These are phyloP conservation scores for Acanthoscelides obtectus DNA, from an alignment of 2,888 invertebrate species.

Conservation along the genomic window DNA sequence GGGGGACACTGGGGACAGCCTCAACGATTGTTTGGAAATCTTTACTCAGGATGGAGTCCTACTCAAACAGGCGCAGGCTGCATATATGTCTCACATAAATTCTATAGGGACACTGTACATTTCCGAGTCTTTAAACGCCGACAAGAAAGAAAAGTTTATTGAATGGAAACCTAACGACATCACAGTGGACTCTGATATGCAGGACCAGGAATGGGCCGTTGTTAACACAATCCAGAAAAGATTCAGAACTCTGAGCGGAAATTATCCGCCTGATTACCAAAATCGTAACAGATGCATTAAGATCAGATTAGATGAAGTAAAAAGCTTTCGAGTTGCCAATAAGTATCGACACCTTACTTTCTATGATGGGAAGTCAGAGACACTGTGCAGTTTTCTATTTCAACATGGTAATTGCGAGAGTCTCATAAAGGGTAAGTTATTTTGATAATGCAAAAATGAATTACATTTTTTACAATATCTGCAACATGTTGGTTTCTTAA, in stretches of 20 bases:
- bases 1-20: constrained; percentile 34
- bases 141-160: constrained; percentile 49
- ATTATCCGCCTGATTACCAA: constrained; percentile 44
- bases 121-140: constrained; percentile 54
- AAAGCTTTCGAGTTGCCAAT: constrained; percentile 56
- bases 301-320: constrained; percentile 59
- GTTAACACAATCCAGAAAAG: constrained; percentile 70
- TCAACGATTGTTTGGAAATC: constrained; percentile 52
- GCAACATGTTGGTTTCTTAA: no score
- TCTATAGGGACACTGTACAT: constrained; percentile 64
- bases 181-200: constrained; percentile 70
- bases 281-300: constrained; percentile 51
- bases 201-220: constrained; percentile 81
- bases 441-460: no score
- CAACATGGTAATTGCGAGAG: constrained; percentile 80
- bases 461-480: no score
- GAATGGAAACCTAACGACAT: constrained; percentile 83
- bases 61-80: constrained; percentile 60
- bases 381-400: constrained; percentile 79
- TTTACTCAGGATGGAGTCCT: constrained; percentile 79
- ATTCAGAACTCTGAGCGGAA: constrained; percentile 57
- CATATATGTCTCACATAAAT: constrained; percentile 56
- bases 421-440: neutral
- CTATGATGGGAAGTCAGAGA: constrained; percentile 65
- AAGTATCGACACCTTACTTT: constrained; percentile 51